Base-by-base conservation (phyloP, 2,888 invertebrate species). In the Furcula furcula region DNA sequence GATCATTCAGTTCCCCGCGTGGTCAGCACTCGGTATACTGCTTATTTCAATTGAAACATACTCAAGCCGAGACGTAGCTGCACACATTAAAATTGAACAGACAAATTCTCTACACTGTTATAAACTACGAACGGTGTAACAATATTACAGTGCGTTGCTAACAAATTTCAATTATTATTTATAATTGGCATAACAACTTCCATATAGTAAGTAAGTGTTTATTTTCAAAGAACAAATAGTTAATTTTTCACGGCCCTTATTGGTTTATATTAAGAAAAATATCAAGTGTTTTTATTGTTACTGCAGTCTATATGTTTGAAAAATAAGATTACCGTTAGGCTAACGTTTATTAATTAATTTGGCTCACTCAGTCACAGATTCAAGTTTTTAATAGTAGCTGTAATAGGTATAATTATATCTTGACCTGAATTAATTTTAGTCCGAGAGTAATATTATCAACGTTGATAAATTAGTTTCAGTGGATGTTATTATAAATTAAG, bases 21-120 rank as follows among this genome's bases (percentile, higher is more conserved):
- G 65, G 54, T 60, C 61, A 58, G 55, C 34, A 55, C 51, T 46
- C 35, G 3, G 10, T 10, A 15, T 19, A 11, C 25, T 36, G 34
- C 14, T 77, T 77, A 78, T 70, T 77, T 65, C 67, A 61, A 71
- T 72, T 65, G 63, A 56, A 57, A 54, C 76, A 52, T 57, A 67
- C 69, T 62, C n/a, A n/a, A n/a, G n/a, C n/a, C 40, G 53, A 53
- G 64, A 64, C 53, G 61, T 55, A 65, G 73, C 36, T 40, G 55
- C 38, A 49, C 37, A 33, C 38, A 48, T 40, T 40, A 36, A 18
- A 44, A 43, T 35, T 36, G 34, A 40, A 31, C 31, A n/a, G n/a
- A n/a, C n/a, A 44, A 46, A 44, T 43, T 49, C 37, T 45, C 46
- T 34, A 41, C 37, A 40, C 31, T 27, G 41, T 55, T 36, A 43